phyloP scores from a whole-genome alignment of 2,113 vertebrate genomes.

The Thymallus thymallus region DNA sequence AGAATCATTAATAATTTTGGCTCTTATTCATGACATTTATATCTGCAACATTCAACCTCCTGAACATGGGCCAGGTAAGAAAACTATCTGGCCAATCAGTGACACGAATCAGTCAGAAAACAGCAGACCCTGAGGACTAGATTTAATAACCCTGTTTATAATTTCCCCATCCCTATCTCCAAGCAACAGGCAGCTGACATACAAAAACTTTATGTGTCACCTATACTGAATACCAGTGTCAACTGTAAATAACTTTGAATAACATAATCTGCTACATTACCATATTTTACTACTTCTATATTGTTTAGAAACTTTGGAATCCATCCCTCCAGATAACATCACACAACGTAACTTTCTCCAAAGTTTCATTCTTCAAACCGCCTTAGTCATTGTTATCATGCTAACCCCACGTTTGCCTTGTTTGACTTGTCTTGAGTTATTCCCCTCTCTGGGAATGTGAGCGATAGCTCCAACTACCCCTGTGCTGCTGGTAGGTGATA shows the following conservation, averaged over 20 bases:
- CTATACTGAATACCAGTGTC: too few species aligned
- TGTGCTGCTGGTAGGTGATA: conserved; percentile 15
- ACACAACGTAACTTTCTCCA: not conserved
- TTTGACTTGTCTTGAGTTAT: not conserved
- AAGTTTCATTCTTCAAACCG: not conserved
- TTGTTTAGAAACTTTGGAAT: not conserved
- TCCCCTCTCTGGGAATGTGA: not conserved
- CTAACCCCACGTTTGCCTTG: not conserved
- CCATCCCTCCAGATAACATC: not conserved
- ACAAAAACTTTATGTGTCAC: too few species aligned
- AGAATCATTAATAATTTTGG: too few species aligned
- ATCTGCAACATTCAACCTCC: not conserved
- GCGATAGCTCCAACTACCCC: conserved; percentile 3
- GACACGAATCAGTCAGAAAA: not conserved
- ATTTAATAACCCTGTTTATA: too few species aligned
- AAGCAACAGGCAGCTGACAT: too few species aligned
- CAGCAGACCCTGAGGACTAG: too few species aligned
- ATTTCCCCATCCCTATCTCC: too few species aligned
- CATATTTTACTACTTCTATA: not conserved
- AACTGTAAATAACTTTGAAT: not conserved
- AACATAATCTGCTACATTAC: not conserved
- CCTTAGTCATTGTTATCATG: not conserved
- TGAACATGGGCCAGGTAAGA: not conserved
- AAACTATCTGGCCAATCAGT: not conserved
- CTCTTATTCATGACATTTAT: too few species aligned